These are phyloP conservation scores for Drosophila leontia DNA, from an alignment of 1,140 invertebrate genomes.

Conservation along the genomic window DNA sequence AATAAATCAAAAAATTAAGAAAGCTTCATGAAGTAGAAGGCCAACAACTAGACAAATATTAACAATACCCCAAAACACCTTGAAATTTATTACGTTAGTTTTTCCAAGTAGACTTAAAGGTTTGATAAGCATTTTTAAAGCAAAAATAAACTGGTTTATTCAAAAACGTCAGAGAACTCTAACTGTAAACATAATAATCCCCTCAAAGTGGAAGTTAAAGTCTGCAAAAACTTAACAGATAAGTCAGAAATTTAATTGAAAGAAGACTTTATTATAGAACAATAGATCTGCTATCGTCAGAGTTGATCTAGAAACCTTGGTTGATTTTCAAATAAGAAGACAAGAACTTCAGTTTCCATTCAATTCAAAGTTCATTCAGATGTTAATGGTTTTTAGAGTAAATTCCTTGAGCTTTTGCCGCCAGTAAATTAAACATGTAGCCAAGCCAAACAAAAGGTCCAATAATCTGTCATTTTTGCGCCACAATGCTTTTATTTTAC, in stretches of 20 bases:
- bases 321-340: constrained; percentile 1
- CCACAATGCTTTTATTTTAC: constrained; percentile 46
- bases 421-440: constrained; percentile 27
- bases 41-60: too few species aligned
- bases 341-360: constrained; percentile 20
- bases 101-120: too few species aligned
- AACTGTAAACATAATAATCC: constrained; percentile 12
- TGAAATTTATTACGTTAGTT: background rate
- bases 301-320: background rate
- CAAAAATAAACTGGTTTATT: constrained; percentile 7
- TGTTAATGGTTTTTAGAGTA: constrained; percentile 26
- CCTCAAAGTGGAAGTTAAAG: background rate
- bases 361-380: constrained; percentile 39
- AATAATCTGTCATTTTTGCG: constrained; percentile 42
- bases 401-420: constrained; percentile 44
- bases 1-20: background rate
- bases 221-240: background rate
- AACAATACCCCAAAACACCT: too few species aligned
- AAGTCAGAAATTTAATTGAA: background rate
- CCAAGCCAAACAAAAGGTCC: constrained; percentile 21
- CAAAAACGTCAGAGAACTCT: background rate
- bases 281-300: background rate
- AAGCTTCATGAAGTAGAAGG: background rate
- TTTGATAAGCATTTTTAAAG: background rate
- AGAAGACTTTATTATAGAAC: background rate